phyloP scores from a whole-genome alignment of 1,140 invertebrate species.

The Agrilus planipennis region DNA sequence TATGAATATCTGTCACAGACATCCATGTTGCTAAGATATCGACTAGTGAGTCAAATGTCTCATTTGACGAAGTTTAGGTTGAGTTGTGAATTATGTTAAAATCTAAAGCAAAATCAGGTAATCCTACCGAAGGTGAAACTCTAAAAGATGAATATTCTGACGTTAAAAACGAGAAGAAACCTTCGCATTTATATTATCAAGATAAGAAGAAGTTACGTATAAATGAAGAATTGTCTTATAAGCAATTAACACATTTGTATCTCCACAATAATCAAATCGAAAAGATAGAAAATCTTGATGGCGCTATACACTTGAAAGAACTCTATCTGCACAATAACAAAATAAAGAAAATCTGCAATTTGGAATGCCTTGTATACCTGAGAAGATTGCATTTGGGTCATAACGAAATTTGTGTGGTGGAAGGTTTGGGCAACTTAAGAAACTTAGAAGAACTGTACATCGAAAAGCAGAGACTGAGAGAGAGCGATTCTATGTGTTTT shows the following conservation, averaged over 20 bases:
- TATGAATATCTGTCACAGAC: too few relatives aligned
- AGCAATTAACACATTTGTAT: slow-evolving; percentile 48
- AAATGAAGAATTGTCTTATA: too few relatives aligned
- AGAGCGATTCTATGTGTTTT: slow-evolving; percentile 48
- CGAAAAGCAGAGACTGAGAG: slow-evolving; percentile 47
- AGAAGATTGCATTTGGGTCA: slow-evolving; percentile 53
- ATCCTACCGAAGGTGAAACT: too few relatives aligned
- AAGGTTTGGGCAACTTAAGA: slow-evolving; percentile 47
- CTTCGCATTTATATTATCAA: too few relatives aligned
- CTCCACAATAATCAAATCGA: slow-evolving; percentile 49
- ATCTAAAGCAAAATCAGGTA: too few relatives aligned
- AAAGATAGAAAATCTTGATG: slow-evolving; percentile 47
- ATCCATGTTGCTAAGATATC: too few relatives aligned
- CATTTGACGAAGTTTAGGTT: too few relatives aligned
- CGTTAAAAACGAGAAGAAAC: too few relatives aligned
- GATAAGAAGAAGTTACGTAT: too few relatives aligned
- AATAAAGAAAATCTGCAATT: slow-evolving; percentile 49
- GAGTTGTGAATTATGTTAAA: too few relatives aligned
- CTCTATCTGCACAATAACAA: slow-evolving; percentile 58
- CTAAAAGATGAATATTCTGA: too few relatives aligned
- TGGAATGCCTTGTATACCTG: slow-evolving; percentile 43
- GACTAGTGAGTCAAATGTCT: too few relatives aligned
- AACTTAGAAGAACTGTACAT: slow-evolving; percentile 53
- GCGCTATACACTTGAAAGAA: slow-evolving; percentile 44
- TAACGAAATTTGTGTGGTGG: slow-evolving; percentile 53